Conservation (phyloP, 2,888 invertebrate species). For the Rhagium mordax region DNA sequence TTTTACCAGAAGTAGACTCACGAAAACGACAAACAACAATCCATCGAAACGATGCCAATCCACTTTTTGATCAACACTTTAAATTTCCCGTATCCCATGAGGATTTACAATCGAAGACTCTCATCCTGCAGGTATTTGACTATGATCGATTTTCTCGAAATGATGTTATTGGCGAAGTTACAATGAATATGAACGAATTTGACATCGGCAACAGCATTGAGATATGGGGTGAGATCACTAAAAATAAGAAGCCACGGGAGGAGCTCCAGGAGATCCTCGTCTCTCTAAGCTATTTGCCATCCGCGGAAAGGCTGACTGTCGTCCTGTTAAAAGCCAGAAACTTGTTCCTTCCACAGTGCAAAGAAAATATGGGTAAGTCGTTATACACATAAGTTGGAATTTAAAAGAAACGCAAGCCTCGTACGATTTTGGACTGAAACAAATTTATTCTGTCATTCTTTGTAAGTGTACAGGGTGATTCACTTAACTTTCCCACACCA, state of each 20-base stretch:
- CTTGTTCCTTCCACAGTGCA: conserved; percentile 81
- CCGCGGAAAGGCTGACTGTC: conserved; percentile 75
- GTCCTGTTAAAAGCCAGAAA: conserved; percentile 85
- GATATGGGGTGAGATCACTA: conserved; percentile 90
- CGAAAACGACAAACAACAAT: conserved; percentile 89
- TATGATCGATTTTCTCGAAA: conserved; percentile 87
- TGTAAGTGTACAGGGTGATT: no score
- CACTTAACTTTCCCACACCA: no score
- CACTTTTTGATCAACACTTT: conserved; percentile 92
- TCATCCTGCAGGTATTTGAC: conserved; percentile 82
- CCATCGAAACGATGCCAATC: conserved; percentile 87
- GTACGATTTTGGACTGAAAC: no score
- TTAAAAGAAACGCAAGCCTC: no score
- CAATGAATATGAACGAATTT: conserved; percentile 83
- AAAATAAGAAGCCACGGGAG: conserved; percentile 86
- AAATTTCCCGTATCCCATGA: conserved; percentile 94
- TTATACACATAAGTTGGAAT: no score
- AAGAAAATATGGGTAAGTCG: conserved; percentile 77
- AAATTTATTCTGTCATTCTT: no score
- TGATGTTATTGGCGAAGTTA: conserved; percentile 84
- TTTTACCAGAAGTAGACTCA: conserved; percentile 88
- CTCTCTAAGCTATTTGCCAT: conserved; percentile 90
- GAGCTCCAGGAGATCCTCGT: conserved; percentile 87
- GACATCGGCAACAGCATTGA: conserved; percentile 85
- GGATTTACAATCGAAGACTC: conserved; percentile 84